phyloP scores from a whole-genome alignment of 2,888 invertebrate genomes.

The Anaspis maculata region DNA sequence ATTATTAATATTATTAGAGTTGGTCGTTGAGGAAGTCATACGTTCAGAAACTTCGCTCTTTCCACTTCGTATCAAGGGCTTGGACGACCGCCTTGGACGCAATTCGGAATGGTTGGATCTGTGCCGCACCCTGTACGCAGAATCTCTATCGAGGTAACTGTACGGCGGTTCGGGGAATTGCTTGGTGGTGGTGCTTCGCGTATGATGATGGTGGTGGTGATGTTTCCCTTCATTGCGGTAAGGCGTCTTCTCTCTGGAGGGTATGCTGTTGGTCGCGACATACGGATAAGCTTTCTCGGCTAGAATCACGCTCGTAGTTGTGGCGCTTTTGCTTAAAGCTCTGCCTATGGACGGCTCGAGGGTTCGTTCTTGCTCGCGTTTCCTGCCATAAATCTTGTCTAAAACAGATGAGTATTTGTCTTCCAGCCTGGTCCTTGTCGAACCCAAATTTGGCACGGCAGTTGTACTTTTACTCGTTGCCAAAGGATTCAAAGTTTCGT shows the following conservation, averaged over 20 bases:
- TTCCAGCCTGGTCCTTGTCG: constrained; percentile 62
- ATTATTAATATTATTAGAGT: too few species aligned
- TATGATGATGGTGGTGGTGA: constrained; percentile 21
- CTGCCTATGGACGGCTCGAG: constrained; percentile 53
- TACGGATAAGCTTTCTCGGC: constrained; percentile 61
- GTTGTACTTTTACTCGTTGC: constrained; percentile 30
- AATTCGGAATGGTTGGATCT: constrained; percentile 38
- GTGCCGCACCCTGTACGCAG: constrained; percentile 34
- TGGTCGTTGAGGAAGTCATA: constrained; percentile 35
- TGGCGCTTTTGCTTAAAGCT: constrained; percentile 58
- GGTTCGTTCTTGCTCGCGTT: constrained; percentile 59
- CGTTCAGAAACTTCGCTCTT: constrained; percentile 55
- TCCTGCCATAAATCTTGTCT: constrained; percentile 56
- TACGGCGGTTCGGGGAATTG: constrained; percentile 37
- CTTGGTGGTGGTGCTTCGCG: too few species aligned
- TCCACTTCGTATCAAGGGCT: constrained; percentile 49
- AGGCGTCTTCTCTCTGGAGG: constrained; percentile 57
- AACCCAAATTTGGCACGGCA: constrained; percentile 38
- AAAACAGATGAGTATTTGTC: constrained; percentile 72
- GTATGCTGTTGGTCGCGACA: constrained; percentile 39
- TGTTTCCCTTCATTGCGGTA: constrained; percentile 43
- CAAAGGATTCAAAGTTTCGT: constrained; percentile 20
- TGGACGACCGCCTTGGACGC: constrained; percentile 37
- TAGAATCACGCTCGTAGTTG: constrained; percentile 55
- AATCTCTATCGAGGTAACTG: constrained; percentile 35